Percentiles rank a stretch among this genome's conserved stretches.
Conservation (phyloP, 2,113 vertebrate genomes). For the Serilophus lunatus region DNA sequence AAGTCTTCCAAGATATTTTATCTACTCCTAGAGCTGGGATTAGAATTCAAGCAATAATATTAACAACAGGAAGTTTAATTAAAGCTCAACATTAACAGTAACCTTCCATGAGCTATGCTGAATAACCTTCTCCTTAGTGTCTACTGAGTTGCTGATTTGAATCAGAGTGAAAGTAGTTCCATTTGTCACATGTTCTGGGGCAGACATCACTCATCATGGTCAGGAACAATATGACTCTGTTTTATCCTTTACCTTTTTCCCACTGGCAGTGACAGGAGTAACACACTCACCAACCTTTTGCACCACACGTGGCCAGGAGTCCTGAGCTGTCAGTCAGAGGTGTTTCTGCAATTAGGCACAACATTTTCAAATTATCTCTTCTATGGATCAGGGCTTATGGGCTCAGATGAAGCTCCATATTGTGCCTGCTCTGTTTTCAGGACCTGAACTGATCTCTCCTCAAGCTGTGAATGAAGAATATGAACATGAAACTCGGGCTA, state of each 20-base stretch:
- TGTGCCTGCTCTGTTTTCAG: not conserved
- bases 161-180: not conserved
- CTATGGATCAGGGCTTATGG: not conserved
- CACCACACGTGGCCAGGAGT: not conserved
- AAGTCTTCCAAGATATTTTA: no score
- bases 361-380: not conserved
- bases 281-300: not conserved
- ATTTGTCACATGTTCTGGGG: not conserved
- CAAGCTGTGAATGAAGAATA: no score
- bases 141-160: not conserved
- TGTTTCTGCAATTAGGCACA: not conserved
- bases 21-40: not conserved
- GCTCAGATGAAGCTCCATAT: not conserved
- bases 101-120: not conserved
- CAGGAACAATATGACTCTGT: not conserved
- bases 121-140: not conserved
- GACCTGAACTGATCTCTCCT: not conserved
- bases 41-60: not conserved
- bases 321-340: not conserved
- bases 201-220: not conserved
- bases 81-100: not conserved
- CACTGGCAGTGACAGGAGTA: not conserved
- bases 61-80: not conserved
- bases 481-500: no score
- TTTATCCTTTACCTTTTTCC: not conserved